These are phyloP conservation scores for Operophtera brumata DNA, from an alignment of 2,888 invertebrate species.

Conservation along the genomic window DNA sequence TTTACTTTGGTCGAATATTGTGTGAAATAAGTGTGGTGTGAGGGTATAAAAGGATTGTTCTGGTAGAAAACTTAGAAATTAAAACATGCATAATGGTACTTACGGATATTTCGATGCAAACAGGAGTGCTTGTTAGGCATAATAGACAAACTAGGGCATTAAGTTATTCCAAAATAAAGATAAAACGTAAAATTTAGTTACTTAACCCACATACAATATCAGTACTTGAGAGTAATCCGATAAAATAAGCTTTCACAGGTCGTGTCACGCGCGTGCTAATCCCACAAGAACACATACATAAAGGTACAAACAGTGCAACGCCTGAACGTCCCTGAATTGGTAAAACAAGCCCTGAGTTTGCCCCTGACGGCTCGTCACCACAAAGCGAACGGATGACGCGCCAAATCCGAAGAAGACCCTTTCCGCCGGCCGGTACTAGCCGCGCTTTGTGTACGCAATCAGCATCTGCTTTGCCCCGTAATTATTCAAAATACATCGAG, in stretches of 20 bases:
- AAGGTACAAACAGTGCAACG: slow-evolving; percentile 16
- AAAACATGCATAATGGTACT: too few species aligned
- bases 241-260: slow-evolving; percentile 1
- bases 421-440: slow-evolving; percentile 51
- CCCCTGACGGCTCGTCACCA: slow-evolving; percentile 27
- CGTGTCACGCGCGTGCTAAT: slow-evolving; percentile 5
- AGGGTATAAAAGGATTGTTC: too few species aligned
- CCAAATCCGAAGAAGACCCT: slow-evolving; percentile 68
- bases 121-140: too few species aligned
- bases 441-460: slow-evolving; percentile 71
- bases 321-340: slow-evolving; percentile 23
- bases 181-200: too few species aligned
- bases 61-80: too few species aligned
- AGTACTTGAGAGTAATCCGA: too few species aligned
- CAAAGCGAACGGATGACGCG: slow-evolving; percentile 32
- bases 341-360: slow-evolving; percentile 27
- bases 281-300: slow-evolving; percentile 13
- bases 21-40: too few species aligned
- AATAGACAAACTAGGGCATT: too few species aligned
- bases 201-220: too few species aligned
- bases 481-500: slow-evolving; percentile 79
- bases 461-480: slow-evolving; percentile 63
- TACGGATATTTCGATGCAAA: too few species aligned
- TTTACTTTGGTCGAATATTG: too few species aligned
- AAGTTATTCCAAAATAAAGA: too few species aligned